These are phyloP conservation scores for Platanista minor DNA, from an alignment of 2,113 vertebrate genomes.

Conservation along the genomic window DNA sequence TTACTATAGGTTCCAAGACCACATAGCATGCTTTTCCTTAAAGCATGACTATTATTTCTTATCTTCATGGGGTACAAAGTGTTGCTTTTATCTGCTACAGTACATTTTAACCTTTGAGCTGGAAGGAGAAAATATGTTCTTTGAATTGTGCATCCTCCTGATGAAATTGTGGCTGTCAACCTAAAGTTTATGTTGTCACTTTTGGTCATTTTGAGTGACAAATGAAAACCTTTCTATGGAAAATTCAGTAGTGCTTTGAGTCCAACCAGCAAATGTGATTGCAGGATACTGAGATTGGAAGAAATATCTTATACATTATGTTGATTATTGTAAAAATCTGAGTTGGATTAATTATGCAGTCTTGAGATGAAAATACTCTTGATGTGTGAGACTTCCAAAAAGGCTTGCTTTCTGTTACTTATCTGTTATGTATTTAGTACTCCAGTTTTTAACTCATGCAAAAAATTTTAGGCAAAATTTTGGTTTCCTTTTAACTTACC, in stretches of 20 bases:
- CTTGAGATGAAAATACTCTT: not conserved
- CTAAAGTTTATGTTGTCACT: not conserved
- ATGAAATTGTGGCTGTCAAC: not conserved
- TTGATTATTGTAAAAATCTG: not conserved
- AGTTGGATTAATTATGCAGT: not conserved
- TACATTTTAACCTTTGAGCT: constrained; percentile 4
- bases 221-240: not conserved
- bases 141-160: not conserved
- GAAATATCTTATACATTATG: not conserved
- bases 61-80: not conserved
- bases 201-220: not conserved
- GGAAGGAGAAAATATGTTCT: not conserved
- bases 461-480: not conserved
- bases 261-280: not conserved
- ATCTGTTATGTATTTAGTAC: not conserved
- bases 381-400: not conserved
- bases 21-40: not conserved
- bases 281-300: not conserved
- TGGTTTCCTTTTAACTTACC: not conserved
- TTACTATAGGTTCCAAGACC: not conserved
- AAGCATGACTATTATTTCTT: not conserved
- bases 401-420: not conserved
- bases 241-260: not conserved
- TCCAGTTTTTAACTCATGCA: not conserved
- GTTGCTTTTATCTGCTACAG: not conserved